Percentiles rank a stretch among this genome's conserved stretches.
phyloP scores from a whole-genome alignment of 2,888 invertebrate genomes.

The Cosmia pyralina region DNA sequence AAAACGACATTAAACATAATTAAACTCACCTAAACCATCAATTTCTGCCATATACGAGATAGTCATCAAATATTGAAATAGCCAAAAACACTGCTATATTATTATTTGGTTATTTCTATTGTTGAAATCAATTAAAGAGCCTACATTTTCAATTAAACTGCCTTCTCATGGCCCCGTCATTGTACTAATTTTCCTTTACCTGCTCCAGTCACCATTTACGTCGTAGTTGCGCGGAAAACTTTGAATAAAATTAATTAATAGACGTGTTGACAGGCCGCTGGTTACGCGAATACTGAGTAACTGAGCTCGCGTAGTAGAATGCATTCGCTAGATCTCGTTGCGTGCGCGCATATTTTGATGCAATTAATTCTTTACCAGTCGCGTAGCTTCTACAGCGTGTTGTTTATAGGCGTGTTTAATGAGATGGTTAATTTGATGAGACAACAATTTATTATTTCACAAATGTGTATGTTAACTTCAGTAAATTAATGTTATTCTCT shows the following conservation, averaged over 20 bases:
- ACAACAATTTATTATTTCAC: neutral
- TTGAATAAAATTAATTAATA: neutral
- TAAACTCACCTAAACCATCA: conserved; percentile 21
- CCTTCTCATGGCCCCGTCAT: neutral
- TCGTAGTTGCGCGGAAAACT: conserved; percentile 2
- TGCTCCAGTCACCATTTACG: neutral
- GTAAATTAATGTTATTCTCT: neutral
- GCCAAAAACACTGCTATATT: neutral
- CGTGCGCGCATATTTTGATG: conserved; percentile 65
- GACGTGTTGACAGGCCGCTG: conserved; percentile 30
- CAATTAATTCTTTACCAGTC: conserved; percentile 56
- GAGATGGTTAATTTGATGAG: neutral
- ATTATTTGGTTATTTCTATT: neutral
- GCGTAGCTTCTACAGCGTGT: conserved; percentile 54
- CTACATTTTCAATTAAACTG: neutral
- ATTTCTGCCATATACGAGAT: neutral
- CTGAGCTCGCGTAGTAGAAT: conserved; percentile 42
- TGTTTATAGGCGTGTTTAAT: conserved; percentile 32
- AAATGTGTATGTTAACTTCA: neutral
- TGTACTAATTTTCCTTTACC: neutral
- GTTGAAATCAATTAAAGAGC: neutral
- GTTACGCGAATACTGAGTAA: conserved; percentile 54
- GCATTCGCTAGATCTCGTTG: conserved; percentile 58
- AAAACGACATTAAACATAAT: neutral
- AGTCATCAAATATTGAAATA: neutral